These are phyloP conservation scores for Lepidonotus clava DNA, from an alignment of 2,888 invertebrate genomes.

Conservation along the genomic window DNA sequence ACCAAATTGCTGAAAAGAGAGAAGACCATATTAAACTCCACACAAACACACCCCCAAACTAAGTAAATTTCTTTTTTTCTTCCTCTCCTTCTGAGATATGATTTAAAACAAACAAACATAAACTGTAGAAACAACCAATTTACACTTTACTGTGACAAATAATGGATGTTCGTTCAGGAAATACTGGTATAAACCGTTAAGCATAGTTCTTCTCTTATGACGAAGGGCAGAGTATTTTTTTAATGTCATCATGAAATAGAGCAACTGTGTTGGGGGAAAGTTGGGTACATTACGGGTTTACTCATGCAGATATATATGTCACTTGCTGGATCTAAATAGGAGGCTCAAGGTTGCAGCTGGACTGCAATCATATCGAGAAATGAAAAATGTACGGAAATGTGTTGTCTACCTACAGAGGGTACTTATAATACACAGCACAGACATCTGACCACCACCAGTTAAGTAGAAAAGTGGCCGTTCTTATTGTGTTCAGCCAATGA, in stretches of 20 bases:
- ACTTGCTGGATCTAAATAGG: constrained; percentile 42
- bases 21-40: neutral
- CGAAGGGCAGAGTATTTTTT: no score
- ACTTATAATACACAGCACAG: constrained; percentile 47
- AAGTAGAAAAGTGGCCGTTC: constrained; percentile 3
- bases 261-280: neutral
- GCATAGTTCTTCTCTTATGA: no score
- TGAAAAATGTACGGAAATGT: constrained; percentile 47
- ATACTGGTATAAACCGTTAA: no score
- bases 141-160: no score
- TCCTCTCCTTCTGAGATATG: neutral
- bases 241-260: neutral
- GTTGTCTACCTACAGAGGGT: constrained; percentile 41
- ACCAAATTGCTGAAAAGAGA: constrained; percentile 94
- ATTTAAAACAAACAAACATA: neutral
- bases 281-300: constrained; percentile 35
- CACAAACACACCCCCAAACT: no score
- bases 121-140: neutral
- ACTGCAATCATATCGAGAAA: constrained; percentile 45
- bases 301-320: constrained; percentile 45
- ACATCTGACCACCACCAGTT: constrained; percentile 51
- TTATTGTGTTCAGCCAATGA: neutral
- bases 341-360: neutral
- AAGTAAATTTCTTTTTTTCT: no score
- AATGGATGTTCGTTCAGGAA: no score